Percentiles rank a stretch among this genome's conserved stretches.
Evolutionary conservation across 2,888 invertebrate species (phyloP).

Genomic region (Catonia carolina): DNA sequence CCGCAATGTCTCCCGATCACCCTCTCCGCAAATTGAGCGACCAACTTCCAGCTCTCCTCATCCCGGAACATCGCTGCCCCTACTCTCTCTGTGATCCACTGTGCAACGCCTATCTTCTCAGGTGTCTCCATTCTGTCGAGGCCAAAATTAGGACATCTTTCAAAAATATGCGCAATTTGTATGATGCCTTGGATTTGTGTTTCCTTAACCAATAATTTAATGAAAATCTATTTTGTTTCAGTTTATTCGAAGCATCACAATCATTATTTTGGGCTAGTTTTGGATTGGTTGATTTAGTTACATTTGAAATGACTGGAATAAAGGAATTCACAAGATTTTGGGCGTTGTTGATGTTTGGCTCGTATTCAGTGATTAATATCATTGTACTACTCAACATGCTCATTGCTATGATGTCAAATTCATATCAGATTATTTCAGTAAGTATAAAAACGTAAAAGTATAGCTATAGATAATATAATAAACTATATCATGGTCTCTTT

Average conservation of each 20-base stretch:
- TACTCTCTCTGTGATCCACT: too few species aligned
- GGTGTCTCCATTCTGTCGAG: too few species aligned
- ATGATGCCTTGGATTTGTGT: too few species aligned
- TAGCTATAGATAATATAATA: background rate
- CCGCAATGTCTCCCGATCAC: too few species aligned
- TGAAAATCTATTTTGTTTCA: constrained; percentile 47
- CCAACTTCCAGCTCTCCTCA: too few species aligned
- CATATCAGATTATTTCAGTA: constrained; percentile 95
- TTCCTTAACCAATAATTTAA: background rate
- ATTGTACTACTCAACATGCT: constrained; percentile 95
- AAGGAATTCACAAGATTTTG: constrained; percentile 94
- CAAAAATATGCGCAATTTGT: too few species aligned
- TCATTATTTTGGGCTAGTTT: constrained; percentile 98
- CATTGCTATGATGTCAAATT: constrained; percentile 99
- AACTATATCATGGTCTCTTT: too few species aligned
- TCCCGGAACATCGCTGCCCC: too few species aligned
- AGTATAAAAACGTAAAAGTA: constrained; percentile 44
- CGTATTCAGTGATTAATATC: constrained; percentile 94
- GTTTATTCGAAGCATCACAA: constrained; percentile 95
- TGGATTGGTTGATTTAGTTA: constrained; percentile 88
- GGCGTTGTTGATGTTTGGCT: constrained; percentile 96
- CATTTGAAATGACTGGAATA: constrained; percentile 89
- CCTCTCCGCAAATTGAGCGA: too few species aligned
- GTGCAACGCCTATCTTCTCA: too few species aligned
- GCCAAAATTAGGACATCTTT: too few species aligned